phyloP scores from a whole-genome alignment of 1,140 invertebrate species.

The Eupeodes corollae region DNA sequence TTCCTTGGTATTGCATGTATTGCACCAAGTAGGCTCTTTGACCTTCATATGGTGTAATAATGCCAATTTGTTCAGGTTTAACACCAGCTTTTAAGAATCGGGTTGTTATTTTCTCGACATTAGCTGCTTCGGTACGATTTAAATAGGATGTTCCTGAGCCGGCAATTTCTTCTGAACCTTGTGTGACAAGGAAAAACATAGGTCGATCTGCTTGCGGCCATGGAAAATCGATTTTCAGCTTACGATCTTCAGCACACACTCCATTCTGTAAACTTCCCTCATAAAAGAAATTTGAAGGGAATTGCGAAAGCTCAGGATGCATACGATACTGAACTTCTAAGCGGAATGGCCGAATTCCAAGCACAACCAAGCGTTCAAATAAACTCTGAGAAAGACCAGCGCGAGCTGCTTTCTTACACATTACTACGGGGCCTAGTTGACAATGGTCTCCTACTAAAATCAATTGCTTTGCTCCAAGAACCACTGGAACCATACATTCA shows the following conservation, averaged over 20 bases:
- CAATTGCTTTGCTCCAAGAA: constrained; percentile 89
- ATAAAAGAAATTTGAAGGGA: constrained; percentile 99
- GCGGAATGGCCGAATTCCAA: constrained; percentile 89
- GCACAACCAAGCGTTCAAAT: constrained; percentile 92
- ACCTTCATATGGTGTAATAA: constrained; percentile 98
- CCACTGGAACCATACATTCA: constrained; percentile 97
- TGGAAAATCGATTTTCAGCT: constrained; percentile 90
- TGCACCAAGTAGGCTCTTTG: constrained; percentile 96
- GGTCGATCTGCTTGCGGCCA: constrained; percentile 95
- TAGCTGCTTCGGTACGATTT: constrained; percentile 95
- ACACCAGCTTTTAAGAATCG: constrained; percentile 88
- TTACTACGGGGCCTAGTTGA: constrained; percentile 94
- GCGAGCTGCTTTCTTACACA: constrained; percentile 97
- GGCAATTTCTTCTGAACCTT: constrained; percentile 97
- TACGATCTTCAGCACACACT: constrained; percentile 88
- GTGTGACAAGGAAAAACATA: constrained; percentile 98
- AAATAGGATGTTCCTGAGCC: constrained; percentile 96
- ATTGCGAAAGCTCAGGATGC: constrained; percentile 93
- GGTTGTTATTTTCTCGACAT: constrained; percentile 95
- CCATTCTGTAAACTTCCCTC: constrained; percentile 98
- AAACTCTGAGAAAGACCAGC: constrained; percentile 95
- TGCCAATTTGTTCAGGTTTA: constrained; percentile 97
- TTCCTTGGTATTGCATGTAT: constrained; percentile 98
- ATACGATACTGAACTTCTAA: constrained; percentile 98
- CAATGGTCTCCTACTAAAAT: constrained; percentile 98